Evolutionary conservation across 2,888 invertebrate species (phyloP).

Genomic region (Bugula neritina): DNA sequence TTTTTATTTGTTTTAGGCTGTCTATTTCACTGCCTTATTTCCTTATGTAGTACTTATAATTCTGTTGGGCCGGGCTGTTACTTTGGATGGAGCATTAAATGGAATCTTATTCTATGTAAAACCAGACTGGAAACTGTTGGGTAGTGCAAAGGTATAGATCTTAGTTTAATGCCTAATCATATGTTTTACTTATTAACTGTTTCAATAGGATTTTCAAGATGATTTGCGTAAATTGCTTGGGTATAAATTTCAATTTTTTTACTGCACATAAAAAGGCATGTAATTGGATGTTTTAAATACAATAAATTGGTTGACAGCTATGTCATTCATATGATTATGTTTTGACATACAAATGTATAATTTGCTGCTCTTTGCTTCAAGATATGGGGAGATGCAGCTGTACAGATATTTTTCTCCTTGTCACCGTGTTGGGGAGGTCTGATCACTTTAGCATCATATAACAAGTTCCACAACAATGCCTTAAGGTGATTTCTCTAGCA

Average conservation of each 20-base stretch:
- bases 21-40: conserved; percentile 49
- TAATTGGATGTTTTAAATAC: no score
- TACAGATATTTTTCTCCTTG: conserved; percentile 79
- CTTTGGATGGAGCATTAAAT: conserved; percentile 43
- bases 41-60: conserved; percentile 48
- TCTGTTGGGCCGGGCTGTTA: conserved; percentile 48
- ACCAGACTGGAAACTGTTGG: conserved; percentile 32
- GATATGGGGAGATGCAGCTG: conserved; percentile 64
- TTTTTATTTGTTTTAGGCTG: no score
- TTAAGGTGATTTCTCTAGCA: conserved; percentile 60
- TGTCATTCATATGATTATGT: no score
- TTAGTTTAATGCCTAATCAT: no score
- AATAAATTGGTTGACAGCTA: no score
- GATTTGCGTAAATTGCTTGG: no score
- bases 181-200: no score
- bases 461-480: conserved; percentile 76
- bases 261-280: no score
- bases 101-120: conserved; percentile 50
- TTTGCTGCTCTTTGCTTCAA: no score
- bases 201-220: no score
- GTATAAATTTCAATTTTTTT: no score
- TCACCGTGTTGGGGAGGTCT: conserved; percentile 82
- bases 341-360: no score
- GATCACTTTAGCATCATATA: conserved; percentile 77
- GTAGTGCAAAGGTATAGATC: background rate